Percentiles rank a stretch among this genome's conserved stretches.
phyloP scores from a whole-genome alignment of 1,140 invertebrate genomes.

The Tenebrio molitor region DNA sequence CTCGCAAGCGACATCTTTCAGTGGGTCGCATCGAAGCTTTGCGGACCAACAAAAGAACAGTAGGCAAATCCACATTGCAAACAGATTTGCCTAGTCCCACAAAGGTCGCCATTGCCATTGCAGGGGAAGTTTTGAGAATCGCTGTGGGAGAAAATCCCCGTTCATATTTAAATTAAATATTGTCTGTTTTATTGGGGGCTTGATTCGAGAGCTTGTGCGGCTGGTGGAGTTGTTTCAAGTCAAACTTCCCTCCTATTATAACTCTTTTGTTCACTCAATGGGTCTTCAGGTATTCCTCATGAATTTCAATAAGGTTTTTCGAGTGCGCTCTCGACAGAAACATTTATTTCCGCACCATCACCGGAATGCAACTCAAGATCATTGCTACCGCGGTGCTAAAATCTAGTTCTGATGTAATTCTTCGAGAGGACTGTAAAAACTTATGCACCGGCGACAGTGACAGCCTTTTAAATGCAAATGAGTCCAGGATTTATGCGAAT shows the following conservation, averaged over 20 bases:
- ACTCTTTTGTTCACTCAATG: background rate
- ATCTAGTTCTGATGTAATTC: constrained; percentile 3
- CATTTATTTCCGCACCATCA: background rate
- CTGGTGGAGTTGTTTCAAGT: background rate
- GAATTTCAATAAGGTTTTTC: constrained; percentile 3
- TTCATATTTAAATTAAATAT: background rate
- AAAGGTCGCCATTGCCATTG: background rate
- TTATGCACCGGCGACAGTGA: background rate
- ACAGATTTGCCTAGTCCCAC: background rate
- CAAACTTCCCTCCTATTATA: background rate
- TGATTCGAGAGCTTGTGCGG: background rate
- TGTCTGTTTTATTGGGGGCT: background rate
- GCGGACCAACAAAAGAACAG: constrained; percentile 2
- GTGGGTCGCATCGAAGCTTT: background rate
- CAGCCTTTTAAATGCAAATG: constrained; percentile 22
- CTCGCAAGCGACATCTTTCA: too few species aligned
- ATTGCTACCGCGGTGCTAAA: background rate
- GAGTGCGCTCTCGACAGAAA: constrained; percentile 1
- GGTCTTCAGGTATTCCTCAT: background rate
- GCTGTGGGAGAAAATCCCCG: background rate
- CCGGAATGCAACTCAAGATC: background rate
- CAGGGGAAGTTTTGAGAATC: background rate
- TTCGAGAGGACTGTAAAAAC: background rate
- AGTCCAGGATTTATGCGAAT: background rate
- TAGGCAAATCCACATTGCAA: background rate